A percentile compares a stretch with the other conserved stretches of the same genome.
phyloP scores from a whole-genome alignment of 2,113 vertebrate species.

The Leucoraja erinaceus region DNA sequence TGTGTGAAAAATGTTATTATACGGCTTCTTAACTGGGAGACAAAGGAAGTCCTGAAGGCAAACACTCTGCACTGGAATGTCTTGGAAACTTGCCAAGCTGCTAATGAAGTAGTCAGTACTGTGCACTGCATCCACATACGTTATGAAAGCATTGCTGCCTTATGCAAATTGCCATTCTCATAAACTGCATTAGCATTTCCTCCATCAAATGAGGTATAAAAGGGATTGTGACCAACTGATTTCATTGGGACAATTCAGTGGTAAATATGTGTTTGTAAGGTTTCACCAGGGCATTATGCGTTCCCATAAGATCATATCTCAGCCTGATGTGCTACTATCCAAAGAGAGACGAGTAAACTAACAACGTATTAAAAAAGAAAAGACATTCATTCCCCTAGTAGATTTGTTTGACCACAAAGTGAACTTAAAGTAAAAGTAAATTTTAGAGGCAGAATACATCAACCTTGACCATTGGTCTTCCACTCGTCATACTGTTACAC shows the following conservation, averaged over 20 bases:
- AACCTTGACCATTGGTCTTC: background rate
- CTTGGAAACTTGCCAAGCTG: conserved; percentile 47
- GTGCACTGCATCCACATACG: conserved; percentile 42
- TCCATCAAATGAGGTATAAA: conserved; percentile 19
- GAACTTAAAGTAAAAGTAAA: background rate
- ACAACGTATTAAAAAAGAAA: background rate
- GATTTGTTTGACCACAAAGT: background rate
- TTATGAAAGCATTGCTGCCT: conserved; percentile 29
- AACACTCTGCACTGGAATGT: conserved; percentile 44
- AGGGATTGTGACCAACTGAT: conserved; percentile 24
- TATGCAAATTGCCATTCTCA: conserved; percentile 35
- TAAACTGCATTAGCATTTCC: conserved; percentile 24
- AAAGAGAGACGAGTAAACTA: background rate
- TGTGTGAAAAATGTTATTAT: conserved; percentile 42
- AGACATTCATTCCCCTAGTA: background rate
- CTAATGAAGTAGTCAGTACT: conserved; percentile 51
- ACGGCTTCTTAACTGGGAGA: conserved; percentile 42
- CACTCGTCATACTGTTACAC: background rate
- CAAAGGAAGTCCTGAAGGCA: conserved; percentile 44
- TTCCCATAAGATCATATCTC: conserved; percentile 15
- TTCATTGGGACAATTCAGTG: conserved; percentile 16
- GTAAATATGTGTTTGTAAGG: conserved; percentile 15
- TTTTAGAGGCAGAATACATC: background rate
- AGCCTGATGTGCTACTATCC: background rate
- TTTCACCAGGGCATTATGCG: background rate